Evolutionary conservation across 2,113 vertebrate genomes (phyloP), one percentile per base, ranked within the genome.

Genomic region (Parus major): DNA sequence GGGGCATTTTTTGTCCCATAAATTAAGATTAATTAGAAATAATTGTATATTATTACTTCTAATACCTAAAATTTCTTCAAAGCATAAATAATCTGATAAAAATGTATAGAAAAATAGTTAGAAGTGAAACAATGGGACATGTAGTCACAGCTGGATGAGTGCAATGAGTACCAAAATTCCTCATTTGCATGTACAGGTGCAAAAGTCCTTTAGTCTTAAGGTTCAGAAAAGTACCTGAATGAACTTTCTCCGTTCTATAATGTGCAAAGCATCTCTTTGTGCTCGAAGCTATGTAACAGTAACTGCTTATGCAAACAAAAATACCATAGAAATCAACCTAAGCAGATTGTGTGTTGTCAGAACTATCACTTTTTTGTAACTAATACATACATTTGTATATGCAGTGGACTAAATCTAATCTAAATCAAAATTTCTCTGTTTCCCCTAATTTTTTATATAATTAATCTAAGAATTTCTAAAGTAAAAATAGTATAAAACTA

Each of bases 251-350:
- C 23, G 18, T 82, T 86, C 36, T 44, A 19, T 72, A 61, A 60
- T 39, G 25, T 88, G 46, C 12, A 79, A 89, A 90, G n/a, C 52
- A 68, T 39, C 35, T 85, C 27, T 73, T 90, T 93, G 41, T 77
- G 19, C 60, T 64, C 56, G 94, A 72, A 84, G 36, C 46, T 88
- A 28, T 72, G 39, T 71, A 95, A 57, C 29, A 91, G 33, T 70
- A 95, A 63, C 25, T 60, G 27, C 93, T 94, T 83, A 79, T 81
- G 87, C 66, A 90, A 96, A 93, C 44, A 84, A 82, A 86, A 82
- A 52, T 90, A 80, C 78, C 77, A 81, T 27, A 72, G 55, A 75
- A 60, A 57, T 46, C 36, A 76, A 47, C 39, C 59, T 61, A 80
- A 86, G 24, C 35, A 35, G 5, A 46, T 68, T 68, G 10, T 71